Evolutionary conservation across 2,888 invertebrate species (phyloP), one percentile per base, ranked within the genome.

Genomic region (Pasiphila rectangulata): DNA sequence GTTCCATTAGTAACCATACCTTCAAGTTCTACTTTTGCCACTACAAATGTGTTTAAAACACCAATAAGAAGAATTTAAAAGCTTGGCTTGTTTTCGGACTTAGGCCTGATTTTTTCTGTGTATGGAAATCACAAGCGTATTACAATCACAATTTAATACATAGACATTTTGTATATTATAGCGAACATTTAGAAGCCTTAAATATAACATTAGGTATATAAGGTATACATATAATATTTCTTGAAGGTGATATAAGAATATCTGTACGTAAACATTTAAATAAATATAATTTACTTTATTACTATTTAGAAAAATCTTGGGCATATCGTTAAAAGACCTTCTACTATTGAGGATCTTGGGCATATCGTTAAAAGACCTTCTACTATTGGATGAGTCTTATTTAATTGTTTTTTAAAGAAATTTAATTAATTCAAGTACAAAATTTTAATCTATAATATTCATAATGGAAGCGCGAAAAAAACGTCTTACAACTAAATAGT

Each of bases 161-260:
- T 69, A 71, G 69, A 77, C 69, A 71, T 67, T 60, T 58, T 56
- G 44, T 56, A 32, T 45, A 30, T 51, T 59, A 63, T 63, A 68
- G 62, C 68, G 64, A 63, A 72, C 65, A 69, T 59, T 55, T 64
- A 69, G 61, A 59, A 72, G 76, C 62, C 53, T 49, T 47, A 57
- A 38, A 43, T 53, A n/a, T 35, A 59, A 58, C 57, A 63, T 62
- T 67, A 57, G 10, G 15, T 32, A n/a, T 32, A 61, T n/a, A n/a
- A n/a, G n/a, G 54, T 68, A 67, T 64, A 68, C 46, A 70, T 51
- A 56, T 60, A 67, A 48, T 23, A n/a, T 32, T 17, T 32, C 67
- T 61, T 67, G 60, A 67, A 70, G 57, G 67, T 62, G 61, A 67
- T 76, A 76, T 67, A 67, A 76, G 75, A 75, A 74, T 74, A 76